phyloP scores from a whole-genome alignment of 2,888 invertebrate species.

The Pammene aurita region DNA sequence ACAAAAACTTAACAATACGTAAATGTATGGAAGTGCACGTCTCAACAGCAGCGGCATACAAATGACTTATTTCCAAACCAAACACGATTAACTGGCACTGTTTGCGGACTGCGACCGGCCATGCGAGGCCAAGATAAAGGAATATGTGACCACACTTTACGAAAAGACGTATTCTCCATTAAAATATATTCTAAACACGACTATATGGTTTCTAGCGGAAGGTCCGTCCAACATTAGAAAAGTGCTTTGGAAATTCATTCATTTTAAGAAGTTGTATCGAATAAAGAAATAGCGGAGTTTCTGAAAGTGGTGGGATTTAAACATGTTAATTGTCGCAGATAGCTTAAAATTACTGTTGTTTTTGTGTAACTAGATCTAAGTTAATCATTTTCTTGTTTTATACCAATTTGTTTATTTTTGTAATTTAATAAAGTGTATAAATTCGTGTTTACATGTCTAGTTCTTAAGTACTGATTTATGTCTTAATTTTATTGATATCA shows the following conservation, averaged over 20 bases:
- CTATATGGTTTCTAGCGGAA: neutral
- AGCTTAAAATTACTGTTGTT: too few relatives aligned
- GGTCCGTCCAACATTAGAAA: neutral
- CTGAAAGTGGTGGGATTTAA: neutral
- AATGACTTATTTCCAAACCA: constrained; percentile 30
- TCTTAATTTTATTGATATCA: too few relatives aligned
- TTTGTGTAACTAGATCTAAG: too few relatives aligned
- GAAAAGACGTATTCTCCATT: neutral
- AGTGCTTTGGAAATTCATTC: neutral
- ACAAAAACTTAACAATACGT: neutral
- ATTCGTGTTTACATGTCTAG: too few relatives aligned
- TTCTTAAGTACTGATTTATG: too few relatives aligned
- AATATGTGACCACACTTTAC: neutral
- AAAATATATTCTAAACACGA: neutral
- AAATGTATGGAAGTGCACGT: constrained; percentile 1
- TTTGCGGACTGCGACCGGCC: constrained; percentile 24
- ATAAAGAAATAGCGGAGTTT: neutral
- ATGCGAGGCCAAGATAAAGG: constrained; percentile 25
- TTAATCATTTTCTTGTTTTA: too few relatives aligned
- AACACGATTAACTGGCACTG: constrained; percentile 24
- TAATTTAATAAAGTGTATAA: too few relatives aligned
- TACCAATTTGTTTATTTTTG: too few relatives aligned
- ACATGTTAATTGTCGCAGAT: neutral
- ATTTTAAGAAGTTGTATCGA: neutral
- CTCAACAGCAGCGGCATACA: constrained; percentile 9